These are phyloP conservation scores for Tauraco erythrolophus DNA, from an alignment of 2,113 vertebrate genomes.

Conservation along the genomic window DNA sequence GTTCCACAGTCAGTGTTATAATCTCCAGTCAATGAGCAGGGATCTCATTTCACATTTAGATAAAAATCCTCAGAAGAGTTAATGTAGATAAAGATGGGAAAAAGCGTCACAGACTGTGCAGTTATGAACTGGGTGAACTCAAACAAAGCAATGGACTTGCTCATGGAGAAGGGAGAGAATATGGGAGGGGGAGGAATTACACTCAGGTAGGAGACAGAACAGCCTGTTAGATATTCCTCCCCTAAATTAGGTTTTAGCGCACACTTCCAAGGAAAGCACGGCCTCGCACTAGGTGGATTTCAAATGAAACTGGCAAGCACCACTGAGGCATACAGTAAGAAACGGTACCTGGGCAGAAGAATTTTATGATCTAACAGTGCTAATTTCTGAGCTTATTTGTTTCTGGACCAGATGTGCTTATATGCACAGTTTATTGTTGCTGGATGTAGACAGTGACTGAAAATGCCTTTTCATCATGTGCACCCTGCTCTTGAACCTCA, in stretches of 20 bases:
- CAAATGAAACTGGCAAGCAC: not conserved
- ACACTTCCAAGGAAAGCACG: not conserved
- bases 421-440: not conserved
- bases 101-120: not conserved
- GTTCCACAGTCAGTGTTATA: not conserved
- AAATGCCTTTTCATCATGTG: not conserved
- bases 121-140: not conserved
- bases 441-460: not conserved
- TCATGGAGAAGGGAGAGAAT: not conserved
- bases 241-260: not conserved
- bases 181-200: not conserved
- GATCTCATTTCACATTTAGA: not conserved
- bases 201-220: not conserved
- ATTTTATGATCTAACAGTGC: not conserved
- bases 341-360: not conserved
- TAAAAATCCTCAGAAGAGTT: not conserved
- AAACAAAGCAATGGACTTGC: not conserved
- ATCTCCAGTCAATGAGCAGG: not conserved
- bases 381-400: not conserved
- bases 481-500: not conserved
- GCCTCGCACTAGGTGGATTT: not conserved
- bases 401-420: not conserved
- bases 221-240: not conserved
- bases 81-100: not conserved
- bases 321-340: not conserved